These are phyloP conservation scores for Globicephala melas DNA, from an alignment of 2,113 vertebrate genomes.

Conservation along the genomic window DNA sequence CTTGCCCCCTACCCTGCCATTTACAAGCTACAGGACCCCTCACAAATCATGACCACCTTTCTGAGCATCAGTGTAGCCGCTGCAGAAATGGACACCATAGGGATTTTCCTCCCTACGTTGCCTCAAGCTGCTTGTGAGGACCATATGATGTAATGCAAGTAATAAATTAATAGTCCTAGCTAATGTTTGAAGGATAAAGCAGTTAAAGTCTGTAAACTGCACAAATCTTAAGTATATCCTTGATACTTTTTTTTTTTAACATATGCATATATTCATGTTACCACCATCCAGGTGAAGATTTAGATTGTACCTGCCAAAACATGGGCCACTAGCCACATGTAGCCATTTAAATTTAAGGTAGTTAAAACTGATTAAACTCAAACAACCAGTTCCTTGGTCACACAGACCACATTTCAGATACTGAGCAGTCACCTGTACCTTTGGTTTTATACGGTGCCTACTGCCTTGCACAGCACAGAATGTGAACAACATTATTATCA, in stretches of 20 bases:
- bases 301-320: not conserved
- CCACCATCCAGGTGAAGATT: not conserved
- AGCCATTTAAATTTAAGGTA: not conserved
- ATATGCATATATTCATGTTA: not conserved
- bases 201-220: not conserved
- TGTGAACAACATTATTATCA: not conserved
- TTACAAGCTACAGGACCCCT: not conserved
- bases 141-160: not conserved
- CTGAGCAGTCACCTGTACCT: rapidly evolving
- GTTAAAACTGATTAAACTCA: not conserved
- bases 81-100: rapidly evolving
- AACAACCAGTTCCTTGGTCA: not conserved
- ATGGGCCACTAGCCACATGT: not conserved
- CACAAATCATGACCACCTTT: not conserved
- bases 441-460: rapidly evolving
- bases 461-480: not conserved
- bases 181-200: not conserved
- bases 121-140: not conserved
- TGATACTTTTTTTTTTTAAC: not conserved
- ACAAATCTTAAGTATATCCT: not conserved
- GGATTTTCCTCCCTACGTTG: not conserved
- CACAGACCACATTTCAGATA: not conserved
- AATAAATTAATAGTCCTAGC: no score
- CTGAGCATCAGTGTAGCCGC: not conserved
- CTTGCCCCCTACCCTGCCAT: not conserved